Conservation (phyloP, 2,797 vertebrate genomes). For the Sphaeramia orbicularis region DNA sequence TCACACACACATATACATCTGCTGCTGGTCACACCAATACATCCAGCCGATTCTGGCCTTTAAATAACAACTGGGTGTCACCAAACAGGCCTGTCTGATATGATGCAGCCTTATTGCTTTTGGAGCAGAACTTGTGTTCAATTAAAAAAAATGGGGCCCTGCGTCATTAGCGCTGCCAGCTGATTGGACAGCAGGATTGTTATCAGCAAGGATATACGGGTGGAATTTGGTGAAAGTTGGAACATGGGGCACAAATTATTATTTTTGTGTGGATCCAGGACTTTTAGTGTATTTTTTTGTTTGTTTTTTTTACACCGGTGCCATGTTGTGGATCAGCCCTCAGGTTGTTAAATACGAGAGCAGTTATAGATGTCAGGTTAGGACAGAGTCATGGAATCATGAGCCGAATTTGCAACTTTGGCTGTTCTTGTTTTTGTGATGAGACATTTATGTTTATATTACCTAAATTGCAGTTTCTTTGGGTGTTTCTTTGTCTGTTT, state of each 20-base stretch:
- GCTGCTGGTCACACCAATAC: slow-evolving; percentile 17
- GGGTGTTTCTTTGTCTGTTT: no score
- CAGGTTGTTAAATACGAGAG: no score
- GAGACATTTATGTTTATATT: no score
- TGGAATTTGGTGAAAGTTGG: slow-evolving; percentile 25
- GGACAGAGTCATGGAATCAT: no score
- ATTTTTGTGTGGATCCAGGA: slow-evolving; percentile 7
- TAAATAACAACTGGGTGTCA: slow-evolving; percentile 54
- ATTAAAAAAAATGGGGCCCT: slow-evolving; percentile 41
- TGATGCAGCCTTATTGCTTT: slow-evolving; percentile 31
- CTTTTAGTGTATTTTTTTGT: not conserved
- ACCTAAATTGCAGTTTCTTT: no score
- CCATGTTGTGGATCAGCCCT: no score
- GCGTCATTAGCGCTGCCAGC: slow-evolving; percentile 39
- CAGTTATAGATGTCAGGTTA: no score
- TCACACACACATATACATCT: not conserved
- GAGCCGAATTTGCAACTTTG: no score
- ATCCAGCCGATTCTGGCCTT: slow-evolving; percentile 34
- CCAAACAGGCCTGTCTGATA: slow-evolving; percentile 17
- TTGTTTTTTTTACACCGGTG: no score
- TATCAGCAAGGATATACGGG: slow-evolving; percentile 30
- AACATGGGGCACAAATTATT: slow-evolving; percentile 13
- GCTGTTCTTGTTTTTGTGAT: no score
- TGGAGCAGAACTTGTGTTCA: slow-evolving; percentile 35
- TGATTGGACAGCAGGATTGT: slow-evolving; percentile 38